phyloP scores from a whole-genome alignment of 2,888 invertebrate species.

The Zygothrica quintamaculata region DNA sequence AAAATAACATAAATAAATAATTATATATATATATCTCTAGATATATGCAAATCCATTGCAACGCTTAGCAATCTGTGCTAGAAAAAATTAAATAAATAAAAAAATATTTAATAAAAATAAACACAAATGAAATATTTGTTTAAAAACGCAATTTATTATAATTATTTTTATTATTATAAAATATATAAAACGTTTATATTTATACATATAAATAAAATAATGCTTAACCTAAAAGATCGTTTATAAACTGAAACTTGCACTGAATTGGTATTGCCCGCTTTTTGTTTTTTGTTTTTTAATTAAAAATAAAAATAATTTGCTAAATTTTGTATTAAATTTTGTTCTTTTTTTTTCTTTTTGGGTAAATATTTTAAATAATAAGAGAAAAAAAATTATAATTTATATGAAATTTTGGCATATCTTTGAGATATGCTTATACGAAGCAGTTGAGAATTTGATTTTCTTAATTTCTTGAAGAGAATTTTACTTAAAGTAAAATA shows the following conservation, averaged over 20 bases:
- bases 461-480: conserved; percentile 34
- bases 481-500: conserved; percentile 77
- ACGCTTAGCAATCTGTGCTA: too few relatives aligned
- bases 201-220: conserved; percentile 79
- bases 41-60: too few relatives aligned
- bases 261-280: conserved; percentile 63
- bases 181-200: conserved; percentile 73
- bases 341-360: conserved; percentile 1
- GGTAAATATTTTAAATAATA: too few relatives aligned
- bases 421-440: conserved; percentile 63
- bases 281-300: conserved; percentile 30
- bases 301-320: conserved; percentile 72
- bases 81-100: too few relatives aligned
- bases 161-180: conserved; percentile 80
- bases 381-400: conserved; percentile 6
- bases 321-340: conserved; percentile 66
- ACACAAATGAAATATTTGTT: conserved; percentile 30
- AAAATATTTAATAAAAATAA: too few relatives aligned
- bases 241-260: conserved; percentile 72
- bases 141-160: conserved; percentile 75
- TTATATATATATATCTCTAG: too few relatives aligned
- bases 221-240: conserved; percentile 68
- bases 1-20: too few relatives aligned
- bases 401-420: conserved; percentile 40
- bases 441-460: conserved; percentile 46